phyloP scores from a whole-genome alignment of 2,113 vertebrate species.

The Phylloscopus whistleri region DNA sequence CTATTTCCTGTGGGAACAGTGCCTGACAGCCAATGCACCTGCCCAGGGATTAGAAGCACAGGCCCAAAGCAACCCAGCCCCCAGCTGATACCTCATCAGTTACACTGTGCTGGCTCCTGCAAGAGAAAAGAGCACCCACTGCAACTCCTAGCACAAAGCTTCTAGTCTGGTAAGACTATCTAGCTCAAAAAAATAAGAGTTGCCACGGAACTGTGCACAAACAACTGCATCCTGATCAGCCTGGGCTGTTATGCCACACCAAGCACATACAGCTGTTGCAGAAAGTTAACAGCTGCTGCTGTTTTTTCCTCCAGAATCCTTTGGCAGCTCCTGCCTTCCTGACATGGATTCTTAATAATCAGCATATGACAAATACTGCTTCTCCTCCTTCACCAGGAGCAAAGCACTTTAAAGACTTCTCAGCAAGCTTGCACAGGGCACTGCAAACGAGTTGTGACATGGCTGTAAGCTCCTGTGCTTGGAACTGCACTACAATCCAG shows the following conservation, averaged over 20 bases:
- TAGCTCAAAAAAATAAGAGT: neutral
- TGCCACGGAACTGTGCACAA: neutral
- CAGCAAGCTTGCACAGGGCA: neutral
- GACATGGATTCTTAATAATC: neutral
- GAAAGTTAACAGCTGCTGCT: neutral
- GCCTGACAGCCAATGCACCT: neutral
- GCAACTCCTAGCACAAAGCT: neutral
- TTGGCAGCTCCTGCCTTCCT: neutral
- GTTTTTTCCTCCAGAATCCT: neutral
- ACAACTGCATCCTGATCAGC: neutral
- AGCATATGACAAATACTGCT: neutral
- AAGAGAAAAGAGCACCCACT: neutral
- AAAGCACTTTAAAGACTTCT: neutral
- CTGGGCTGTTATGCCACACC: neutral
- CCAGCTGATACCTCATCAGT: accelerated
- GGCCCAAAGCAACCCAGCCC: neutral
- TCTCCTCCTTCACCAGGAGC: neutral
- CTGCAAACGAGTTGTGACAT: neutral
- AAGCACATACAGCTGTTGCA: neutral
- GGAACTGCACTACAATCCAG: neutral
- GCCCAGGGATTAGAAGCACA: neutral
- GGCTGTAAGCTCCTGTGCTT: neutral
- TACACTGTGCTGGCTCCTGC: neutral
- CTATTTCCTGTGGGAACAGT: neutral
- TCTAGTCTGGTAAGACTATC: neutral